Base-by-base conservation (phyloP, 2,888 invertebrate genomes). In the Prenolepis imparis region DNA sequence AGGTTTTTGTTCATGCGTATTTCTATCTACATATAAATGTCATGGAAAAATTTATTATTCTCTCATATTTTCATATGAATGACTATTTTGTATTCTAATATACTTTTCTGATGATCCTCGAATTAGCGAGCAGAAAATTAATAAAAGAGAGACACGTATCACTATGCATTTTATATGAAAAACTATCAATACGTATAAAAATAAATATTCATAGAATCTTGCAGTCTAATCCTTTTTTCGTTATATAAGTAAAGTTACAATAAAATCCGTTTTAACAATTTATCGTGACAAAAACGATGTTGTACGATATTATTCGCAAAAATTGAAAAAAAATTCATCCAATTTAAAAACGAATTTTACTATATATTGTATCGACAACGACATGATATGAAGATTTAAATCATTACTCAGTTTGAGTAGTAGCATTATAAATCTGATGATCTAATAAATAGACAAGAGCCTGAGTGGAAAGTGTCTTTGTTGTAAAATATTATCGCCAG, bases 391-490 rank as follows among this genome's bases (percentile, higher is more conserved):
- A 48, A 21, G 36, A 75, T 32, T 6, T n/a, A 28, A 59, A 61
- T 5, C 2, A 52, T 32, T 48, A 21, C 12, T 39, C 8, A 15
- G 9, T 1, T 52, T 36, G 12, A 4, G 1, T 28, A 9, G 32
- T 32, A n/a, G n/a, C 39, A 15, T 83, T 44, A 85, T 59, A 78
- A 82, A 80, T 70, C 24, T n/a, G 77, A 55, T 36, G 66, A 82
- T 68, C 75, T 67, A 75, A 52, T 82, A 82, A 78, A 84, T 82
- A 85, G 63, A 57, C 84, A 78, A 84, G 24, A 64, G 82, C 6
- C 52, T 75, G 70, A 84, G 84, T 82, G 68, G 80, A 78, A 86
- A 82, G 82, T 83, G 84, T 82, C 90, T 89, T 87, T 88, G 86
- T 86, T 84, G 86, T 90, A 86, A 89, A 87, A 84, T 87, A 89